These are phyloP conservation scores for Karalla daura DNA, from an alignment of 2,797 vertebrate genomes.

Conservation along the genomic window DNA sequence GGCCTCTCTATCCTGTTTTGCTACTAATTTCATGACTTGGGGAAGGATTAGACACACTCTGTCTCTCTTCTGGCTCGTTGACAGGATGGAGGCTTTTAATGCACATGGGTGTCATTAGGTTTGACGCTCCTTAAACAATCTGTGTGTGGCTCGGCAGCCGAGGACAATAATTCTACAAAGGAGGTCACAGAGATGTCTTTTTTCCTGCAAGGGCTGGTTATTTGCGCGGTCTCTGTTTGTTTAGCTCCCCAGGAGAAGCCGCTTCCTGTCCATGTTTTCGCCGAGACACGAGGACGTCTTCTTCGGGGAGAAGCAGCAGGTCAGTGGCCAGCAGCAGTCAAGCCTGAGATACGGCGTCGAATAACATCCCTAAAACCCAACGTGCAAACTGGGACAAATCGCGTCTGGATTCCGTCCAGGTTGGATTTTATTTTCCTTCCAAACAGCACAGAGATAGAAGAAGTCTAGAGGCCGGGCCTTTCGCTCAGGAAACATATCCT, in stretches of 20 bases:
- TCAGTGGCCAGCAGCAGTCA: constrained; percentile 37
- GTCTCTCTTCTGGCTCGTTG: constrained; percentile 25
- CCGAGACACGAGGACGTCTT: constrained; percentile 56
- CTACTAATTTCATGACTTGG: constrained; percentile 18
- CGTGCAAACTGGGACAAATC: constrained; percentile 43
- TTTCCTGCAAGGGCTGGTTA: constrained; percentile 20
- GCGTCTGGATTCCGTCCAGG: constrained; percentile 58
- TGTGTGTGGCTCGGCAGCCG: constrained; percentile 55
- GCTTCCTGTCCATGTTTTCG: constrained; percentile 56
- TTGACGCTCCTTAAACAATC: constrained; percentile 53
- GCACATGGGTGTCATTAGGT: constrained; percentile 34
- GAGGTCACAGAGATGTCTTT: constrained; percentile 28
- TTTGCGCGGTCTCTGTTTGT: constrained; percentile 54
- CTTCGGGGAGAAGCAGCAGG: constrained; percentile 43
- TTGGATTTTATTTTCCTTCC: constrained; percentile 46
- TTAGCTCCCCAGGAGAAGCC: constrained; percentile 48
- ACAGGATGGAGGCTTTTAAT: constrained; percentile 43
- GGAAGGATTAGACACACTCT: constrained; percentile 23
- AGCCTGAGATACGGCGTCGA: constrained; percentile 45
- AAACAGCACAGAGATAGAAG: constrained; percentile 46
- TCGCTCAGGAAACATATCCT: constrained; percentile 51
- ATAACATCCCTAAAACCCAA: constrained; percentile 45
- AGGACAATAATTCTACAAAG: constrained; percentile 47
- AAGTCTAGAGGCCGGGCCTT: constrained; percentile 20
- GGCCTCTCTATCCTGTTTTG: neutral